Base-by-base conservation (phyloP, 2,888 invertebrate species). In the Scaptomyza flava region DNA sequence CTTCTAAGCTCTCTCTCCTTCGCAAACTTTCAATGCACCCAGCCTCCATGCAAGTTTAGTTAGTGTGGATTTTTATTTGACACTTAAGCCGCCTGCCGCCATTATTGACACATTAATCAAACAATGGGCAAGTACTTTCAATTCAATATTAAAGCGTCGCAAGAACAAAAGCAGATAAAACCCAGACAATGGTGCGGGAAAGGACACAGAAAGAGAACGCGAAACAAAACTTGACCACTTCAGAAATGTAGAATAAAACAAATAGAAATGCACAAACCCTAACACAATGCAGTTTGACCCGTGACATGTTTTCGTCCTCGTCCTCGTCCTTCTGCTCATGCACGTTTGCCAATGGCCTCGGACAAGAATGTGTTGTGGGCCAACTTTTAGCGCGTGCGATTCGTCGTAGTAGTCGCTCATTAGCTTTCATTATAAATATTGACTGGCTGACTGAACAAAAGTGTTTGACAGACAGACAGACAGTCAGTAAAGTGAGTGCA, bases 101-200 rank as follows among this genome's bases (percentile, higher is more conserved):
- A 81, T 83, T 85, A 83, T 87, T 87, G 82, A 87, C 88, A 85
- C 88, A 83, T 83, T 83, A 85, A 87, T 83, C 82, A 83, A 83
- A 85, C 86, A 83, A 83, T 79, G 82, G 86, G 73, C 79, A 79
- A 82, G 82, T 87, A 79, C 88, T 83, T 87, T 87, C 82, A 87
- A 83, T 83, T 72, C 73, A 77, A 64, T 68, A 68, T 73, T 77
- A 62, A 77, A 70, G 77, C 67, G 74, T 47, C 59, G 60, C 48
- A 20, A 56, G 31, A 43, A 27, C 43, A 60, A 62, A 52, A 53
- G 63, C 80, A 76, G 80, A 86, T 70, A 85, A 60, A 63, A 62
- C 34, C 43, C 71, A 77, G 80, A 86, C 83, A 67, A 14, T 23
- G 34, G 6, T 50, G 27, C 23, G n/a, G 41, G n/a, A 23, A 9